phyloP scores from a whole-genome alignment of 53 echinoderm and acorn worm genomes.

The Hippasteria phrygiana region DNA sequence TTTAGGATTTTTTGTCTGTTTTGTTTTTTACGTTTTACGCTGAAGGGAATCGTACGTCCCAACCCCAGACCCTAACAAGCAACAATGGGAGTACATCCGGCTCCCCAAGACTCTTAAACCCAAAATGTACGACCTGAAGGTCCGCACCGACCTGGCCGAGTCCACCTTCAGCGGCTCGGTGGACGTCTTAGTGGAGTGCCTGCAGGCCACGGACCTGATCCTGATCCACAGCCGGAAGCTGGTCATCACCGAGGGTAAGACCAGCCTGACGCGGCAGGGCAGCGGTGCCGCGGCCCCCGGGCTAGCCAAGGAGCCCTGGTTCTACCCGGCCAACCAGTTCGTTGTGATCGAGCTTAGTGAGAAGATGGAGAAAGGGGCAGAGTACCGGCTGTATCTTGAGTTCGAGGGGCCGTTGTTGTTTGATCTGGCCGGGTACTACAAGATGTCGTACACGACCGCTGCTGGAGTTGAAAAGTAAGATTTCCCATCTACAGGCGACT shows the following conservation, averaged over 20 bases:
- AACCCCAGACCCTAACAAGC: neutral
- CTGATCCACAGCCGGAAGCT: conserved; percentile 72
- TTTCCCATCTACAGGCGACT: neutral
- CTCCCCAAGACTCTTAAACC: conserved; percentile 72
- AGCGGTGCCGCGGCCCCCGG: conserved; percentile 20
- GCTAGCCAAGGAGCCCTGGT: conserved; percentile 49
- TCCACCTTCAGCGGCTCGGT: conserved; percentile 69
- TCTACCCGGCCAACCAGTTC: conserved; percentile 63
- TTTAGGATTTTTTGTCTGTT: too few relatives aligned
- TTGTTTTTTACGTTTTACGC: neutral
- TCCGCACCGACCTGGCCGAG: conserved; percentile 71
- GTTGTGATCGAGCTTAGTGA: conserved; percentile 31
- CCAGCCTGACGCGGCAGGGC: conserved; percentile 18
- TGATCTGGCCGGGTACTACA: conserved; percentile 65
- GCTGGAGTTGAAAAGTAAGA: conserved; percentile 63
- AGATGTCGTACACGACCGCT: conserved; percentile 60
- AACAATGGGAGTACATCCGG: conserved; percentile 68
- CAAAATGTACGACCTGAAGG: conserved; percentile 68
- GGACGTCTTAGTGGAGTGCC: conserved; percentile 58
- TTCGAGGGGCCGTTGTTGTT: conserved; percentile 41
- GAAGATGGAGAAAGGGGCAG: neutral
- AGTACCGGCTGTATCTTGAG: conserved; percentile 33
- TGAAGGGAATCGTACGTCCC: neutral
- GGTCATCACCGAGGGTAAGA: conserved; percentile 54
- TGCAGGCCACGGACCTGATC: conserved; percentile 58